phyloP scores from a whole-genome alignment of 1,140 invertebrate genomes.

The Diachasmimorpha longicaudata region DNA sequence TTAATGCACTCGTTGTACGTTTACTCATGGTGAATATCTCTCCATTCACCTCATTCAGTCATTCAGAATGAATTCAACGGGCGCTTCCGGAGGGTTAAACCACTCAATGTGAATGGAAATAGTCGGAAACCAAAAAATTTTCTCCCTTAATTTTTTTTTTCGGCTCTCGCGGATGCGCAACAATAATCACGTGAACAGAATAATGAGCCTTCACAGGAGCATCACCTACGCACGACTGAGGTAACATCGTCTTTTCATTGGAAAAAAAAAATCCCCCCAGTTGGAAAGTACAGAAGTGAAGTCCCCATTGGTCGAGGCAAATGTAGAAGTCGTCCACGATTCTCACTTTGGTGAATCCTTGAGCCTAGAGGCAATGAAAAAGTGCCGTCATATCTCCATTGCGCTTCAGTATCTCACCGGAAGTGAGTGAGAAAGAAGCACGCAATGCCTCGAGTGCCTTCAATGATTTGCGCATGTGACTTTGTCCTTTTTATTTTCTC shows the following conservation, averaged over 20 bases:
- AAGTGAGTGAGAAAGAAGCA: not conserved
- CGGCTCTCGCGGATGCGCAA: not conserved
- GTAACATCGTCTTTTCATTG: not conserved
- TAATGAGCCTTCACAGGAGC: not conserved
- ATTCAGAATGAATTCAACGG: not conserved
- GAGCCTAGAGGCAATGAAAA: not conserved
- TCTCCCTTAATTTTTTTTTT: not conserved
- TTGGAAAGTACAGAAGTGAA: not conserved
- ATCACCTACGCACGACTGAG: conserved; percentile 3
- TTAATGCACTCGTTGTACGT: conserved; percentile 34
- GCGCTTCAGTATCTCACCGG: not conserved
- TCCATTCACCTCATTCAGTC: not conserved
- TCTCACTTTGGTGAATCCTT: not conserved
- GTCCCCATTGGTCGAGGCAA: not conserved
- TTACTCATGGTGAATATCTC: conserved; percentile 40
- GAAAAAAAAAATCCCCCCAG: not conserved
- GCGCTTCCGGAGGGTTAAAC: not conserved
- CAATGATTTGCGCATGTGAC: conserved; percentile 11
- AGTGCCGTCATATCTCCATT: not conserved
- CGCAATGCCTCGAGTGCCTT: not conserved
- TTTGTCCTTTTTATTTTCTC: conserved; percentile 13
- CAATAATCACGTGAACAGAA: not conserved
- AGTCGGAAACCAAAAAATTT: not conserved
- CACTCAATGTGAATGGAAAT: no score
- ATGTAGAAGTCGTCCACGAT: conserved; percentile 1